Conservation (phyloP, 2,113 vertebrate genomes). For the Puffinus mauretanicus region DNA sequence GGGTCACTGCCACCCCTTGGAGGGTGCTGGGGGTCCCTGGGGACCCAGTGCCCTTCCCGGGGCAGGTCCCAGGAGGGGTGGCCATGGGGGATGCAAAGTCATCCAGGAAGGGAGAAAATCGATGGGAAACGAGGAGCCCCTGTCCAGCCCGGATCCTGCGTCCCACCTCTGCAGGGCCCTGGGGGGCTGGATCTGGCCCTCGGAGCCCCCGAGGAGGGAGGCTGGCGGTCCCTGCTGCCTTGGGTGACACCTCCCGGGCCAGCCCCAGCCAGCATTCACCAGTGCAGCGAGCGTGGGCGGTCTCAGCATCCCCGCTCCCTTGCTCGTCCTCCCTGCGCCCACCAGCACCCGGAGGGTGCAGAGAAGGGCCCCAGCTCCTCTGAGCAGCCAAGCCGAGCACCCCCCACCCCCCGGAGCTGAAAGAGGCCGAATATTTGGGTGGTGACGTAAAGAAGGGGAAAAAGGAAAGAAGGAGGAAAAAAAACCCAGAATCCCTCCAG, state of each 20-base stretch:
- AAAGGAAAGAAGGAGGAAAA: neutral
- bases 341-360: neutral
- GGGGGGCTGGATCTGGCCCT: neutral
- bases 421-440: constrained; percentile 18
- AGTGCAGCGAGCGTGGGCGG: fast-evolving
- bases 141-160: neutral
- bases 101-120: neutral
- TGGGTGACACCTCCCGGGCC: neutral
- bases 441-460: constrained; percentile 37
- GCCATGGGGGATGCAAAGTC: neutral
- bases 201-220: neutral
- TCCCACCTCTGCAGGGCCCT: neutral
- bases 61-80: neutral
- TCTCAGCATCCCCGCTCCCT: neutral
- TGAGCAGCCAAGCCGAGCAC: neutral
- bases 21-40: neutral
- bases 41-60: neutral
- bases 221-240: fast-evolving
- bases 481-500: neutral
- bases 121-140: neutral
- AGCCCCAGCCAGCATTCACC: neutral
- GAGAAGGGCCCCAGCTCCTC: neutral
- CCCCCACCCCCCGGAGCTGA: neutral
- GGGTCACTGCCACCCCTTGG: neutral
- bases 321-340: neutral